Evolutionary conservation across 2,113 vertebrate genomes (phyloP).

Genomic region (Lagopus leucura): DNA sequence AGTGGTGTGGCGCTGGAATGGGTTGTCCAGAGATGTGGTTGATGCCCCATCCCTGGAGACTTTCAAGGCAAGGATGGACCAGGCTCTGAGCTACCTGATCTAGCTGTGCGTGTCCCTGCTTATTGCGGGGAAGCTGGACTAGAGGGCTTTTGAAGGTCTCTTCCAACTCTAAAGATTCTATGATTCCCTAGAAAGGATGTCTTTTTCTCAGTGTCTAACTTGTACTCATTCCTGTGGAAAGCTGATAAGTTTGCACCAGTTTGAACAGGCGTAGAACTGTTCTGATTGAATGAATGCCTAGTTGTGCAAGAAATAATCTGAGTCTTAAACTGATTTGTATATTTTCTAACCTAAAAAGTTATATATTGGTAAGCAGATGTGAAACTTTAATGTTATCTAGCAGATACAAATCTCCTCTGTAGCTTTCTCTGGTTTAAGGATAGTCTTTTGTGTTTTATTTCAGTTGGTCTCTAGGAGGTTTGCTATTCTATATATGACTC

Average conservation of each 20-base stretch:
- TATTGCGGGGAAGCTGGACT: too few species aligned
- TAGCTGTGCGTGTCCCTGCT: too few species aligned
- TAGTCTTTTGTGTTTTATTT: neutral
- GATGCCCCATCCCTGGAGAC: too few species aligned
- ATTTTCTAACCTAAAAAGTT: neutral
- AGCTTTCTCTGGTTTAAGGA: neutral
- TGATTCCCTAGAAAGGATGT: neutral
- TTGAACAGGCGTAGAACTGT: neutral
- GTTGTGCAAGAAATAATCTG: neutral
- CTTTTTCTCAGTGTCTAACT: neutral
- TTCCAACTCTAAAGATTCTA: too few species aligned
- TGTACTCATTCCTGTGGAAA: neutral
- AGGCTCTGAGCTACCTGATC: too few species aligned
- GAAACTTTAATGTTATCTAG: neutral
- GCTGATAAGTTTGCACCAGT: neutral
- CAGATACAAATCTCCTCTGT: neutral
- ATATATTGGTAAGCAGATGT: neutral
- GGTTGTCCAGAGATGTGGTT: too few species aligned
- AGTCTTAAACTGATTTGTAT: neutral
- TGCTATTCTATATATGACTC: neutral
- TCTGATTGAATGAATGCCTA: fast-evolving
- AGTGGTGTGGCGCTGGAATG: too few species aligned
- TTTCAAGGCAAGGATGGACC: too few species aligned
- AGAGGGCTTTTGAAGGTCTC: too few species aligned
- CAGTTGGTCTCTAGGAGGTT: neutral